A percentile compares a stretch with the other conserved stretches of the same genome.
These are phyloP conservation scores for Myrmecobius fasciatus DNA, from an alignment of 2,113 vertebrate genomes.

Conservation along the genomic window DNA sequence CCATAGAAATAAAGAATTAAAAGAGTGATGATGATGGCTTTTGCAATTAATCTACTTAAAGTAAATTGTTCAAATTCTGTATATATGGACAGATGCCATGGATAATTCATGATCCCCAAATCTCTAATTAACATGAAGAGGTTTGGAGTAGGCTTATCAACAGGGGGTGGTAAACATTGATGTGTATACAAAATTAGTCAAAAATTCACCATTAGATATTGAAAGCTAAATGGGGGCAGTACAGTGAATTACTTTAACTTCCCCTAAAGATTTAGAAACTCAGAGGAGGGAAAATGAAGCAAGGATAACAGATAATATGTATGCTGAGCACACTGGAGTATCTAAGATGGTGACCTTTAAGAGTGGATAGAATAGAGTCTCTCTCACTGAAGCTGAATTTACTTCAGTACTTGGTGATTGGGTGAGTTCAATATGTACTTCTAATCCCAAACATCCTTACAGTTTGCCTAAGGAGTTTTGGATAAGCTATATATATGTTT, in stretches of 20 bases:
- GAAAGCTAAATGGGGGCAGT: slow-evolving; percentile 15
- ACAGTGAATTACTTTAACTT: slow-evolving; percentile 34
- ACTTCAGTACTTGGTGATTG: slow-evolving; percentile 22
- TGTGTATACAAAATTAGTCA: slow-evolving; percentile 34
- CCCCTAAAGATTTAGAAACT: slow-evolving; percentile 14
- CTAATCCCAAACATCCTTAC: slow-evolving; percentile 18
- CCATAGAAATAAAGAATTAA: slow-evolving; percentile 54
- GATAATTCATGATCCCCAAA: slow-evolving; percentile 53
- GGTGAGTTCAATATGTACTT: not conserved
- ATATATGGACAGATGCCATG: slow-evolving; percentile 18
- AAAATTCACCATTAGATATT: slow-evolving; percentile 24
- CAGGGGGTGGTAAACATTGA: slow-evolving; percentile 13
- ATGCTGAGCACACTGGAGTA: slow-evolving; percentile 10
- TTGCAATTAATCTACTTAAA: slow-evolving; percentile 52
- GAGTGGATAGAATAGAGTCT: slow-evolving; percentile 31
- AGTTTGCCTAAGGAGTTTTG: slow-evolving; percentile 36
- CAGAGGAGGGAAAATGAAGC: slow-evolving; percentile 42
- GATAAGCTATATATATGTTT: not conserved
- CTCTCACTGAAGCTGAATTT: not conserved
- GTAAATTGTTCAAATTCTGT: slow-evolving; percentile 48
- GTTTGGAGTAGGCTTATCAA: slow-evolving; percentile 38
- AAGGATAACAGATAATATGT: not conserved
- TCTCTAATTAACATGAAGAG: slow-evolving; percentile 52
- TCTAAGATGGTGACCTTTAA: slow-evolving; percentile 41
- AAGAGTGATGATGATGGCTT: slow-evolving; percentile 25